phyloP scores from a whole-genome alignment of 2,888 invertebrate genomes.

The Drosophila putrida region DNA sequence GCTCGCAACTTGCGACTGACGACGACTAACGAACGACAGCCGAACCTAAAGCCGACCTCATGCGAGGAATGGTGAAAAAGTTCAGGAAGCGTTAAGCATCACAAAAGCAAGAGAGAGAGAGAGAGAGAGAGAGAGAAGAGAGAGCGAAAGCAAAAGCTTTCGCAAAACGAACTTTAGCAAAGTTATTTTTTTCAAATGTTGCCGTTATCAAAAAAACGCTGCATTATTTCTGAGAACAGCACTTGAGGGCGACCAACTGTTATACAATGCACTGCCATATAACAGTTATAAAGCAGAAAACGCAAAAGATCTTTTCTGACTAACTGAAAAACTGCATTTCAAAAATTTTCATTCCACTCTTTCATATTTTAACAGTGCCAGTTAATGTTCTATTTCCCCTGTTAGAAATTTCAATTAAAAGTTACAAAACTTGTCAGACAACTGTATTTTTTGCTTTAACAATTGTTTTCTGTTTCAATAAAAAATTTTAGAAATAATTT shows the following conservation, averaged over 20 bases:
- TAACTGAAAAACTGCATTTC: conserved; percentile 2
- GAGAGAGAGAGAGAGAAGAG: conserved; percentile 3
- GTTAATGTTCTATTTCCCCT: too few species aligned
- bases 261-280: conserved; percentile 14
- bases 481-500: not conserved
- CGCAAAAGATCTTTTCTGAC: conserved; percentile 6
- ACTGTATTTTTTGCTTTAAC: not conserved
- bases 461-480: not conserved
- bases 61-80: conserved; percentile 8
- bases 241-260: conserved; percentile 11
- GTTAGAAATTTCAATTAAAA: not conserved
- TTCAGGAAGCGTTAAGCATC: conserved; percentile 24
- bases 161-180: conserved; percentile 10
- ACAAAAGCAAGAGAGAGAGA: not conserved
- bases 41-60: conserved; percentile 28
- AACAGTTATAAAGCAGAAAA: conserved; percentile 3
- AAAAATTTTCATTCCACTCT: not conserved
- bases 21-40: conserved; percentile 17
- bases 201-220: conserved; percentile 44
- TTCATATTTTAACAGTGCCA: not conserved
- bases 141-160: conserved; percentile 17
- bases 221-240: conserved; percentile 1
- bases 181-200: conserved; percentile 13
- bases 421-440: not conserved
- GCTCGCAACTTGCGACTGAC: conserved; percentile 36